Evolutionary conservation across 2,797 vertebrate species (phyloP), one percentile per base, ranked within the genome.

Genomic region (Kryptopterus vitreolus): DNA sequence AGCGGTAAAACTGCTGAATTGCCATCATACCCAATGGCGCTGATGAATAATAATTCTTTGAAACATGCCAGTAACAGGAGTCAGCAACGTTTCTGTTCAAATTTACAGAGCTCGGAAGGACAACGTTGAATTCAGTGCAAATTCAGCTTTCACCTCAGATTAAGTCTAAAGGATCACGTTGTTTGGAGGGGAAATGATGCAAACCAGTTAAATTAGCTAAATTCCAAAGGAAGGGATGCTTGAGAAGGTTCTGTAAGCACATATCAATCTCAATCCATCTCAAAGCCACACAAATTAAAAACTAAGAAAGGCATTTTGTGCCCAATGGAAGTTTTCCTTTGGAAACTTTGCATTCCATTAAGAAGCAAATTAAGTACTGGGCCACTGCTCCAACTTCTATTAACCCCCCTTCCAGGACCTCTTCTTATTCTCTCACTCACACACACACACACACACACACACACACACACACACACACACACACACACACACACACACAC

Each of bases 321-420:
- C 87, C 81, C 92, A 91, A 93, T 93, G 88, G 88, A 94, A 93
- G 90, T 91, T 93, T 93, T 92, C 92, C 91, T 91, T 88, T 87
- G 86, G 87, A 92, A 91, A 93, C 89, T 88, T 91, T 91, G 87
- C 86, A 88, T 91, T 90, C 89, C 91, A 92, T 92, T 93, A 93
- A 91, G 90, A 92, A 89, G 87, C 82, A 90, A 92, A 93, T 92
- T 87, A 93, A 89, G 89, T 88, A 78, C 88, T 88, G 91, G 91
- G 87, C 88, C 89, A 88, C 81, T 91, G 92, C 87, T 86, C 88
- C 63, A 88, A 86, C 77, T 82, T 63, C 75, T 80, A 87, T 66
- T 61, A 87, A 85, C 83, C 66, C 81, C 62, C 74, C 68, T 78
- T 59, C 43, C 55, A 61, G 55, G 48, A 75, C 62, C 81, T 83